These are phyloP conservation scores for Neoitamus cyanurus DNA, from an alignment of 2,888 invertebrate genomes.

Conservation along the genomic window DNA sequence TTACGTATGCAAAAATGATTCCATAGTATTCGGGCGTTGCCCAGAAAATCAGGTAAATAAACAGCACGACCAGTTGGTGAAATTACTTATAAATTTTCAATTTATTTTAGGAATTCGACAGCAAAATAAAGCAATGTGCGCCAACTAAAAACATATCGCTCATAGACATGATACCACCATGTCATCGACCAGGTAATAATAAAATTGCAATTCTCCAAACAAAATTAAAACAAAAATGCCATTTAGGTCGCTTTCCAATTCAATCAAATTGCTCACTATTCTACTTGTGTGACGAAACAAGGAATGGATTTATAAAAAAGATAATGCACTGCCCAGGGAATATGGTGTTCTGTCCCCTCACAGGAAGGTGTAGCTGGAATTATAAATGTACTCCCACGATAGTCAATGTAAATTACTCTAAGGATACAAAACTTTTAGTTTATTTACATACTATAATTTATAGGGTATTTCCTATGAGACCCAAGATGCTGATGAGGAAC, in stretches of 20 bases:
- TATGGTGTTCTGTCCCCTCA: slow-evolving; percentile 60
- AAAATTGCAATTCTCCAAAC: neutral
- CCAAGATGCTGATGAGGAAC: slow-evolving; percentile 58
- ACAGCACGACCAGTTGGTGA: too few species aligned
- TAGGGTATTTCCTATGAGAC: slow-evolving; percentile 58
- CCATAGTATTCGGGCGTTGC: slow-evolving; percentile 65
- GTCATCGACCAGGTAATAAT: slow-evolving; percentile 19
- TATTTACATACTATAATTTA: neutral
- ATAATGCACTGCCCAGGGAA: slow-evolving; percentile 61
- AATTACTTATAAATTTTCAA: neutral
- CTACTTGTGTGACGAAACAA: slow-evolving; percentile 59
- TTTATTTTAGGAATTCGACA: slow-evolving; percentile 2
- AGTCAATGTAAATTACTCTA: slow-evolving; percentile 28
- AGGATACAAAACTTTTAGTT: neutral
- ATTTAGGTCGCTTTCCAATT: slow-evolving; percentile 63
- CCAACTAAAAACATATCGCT: neutral
- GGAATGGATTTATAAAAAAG: slow-evolving; percentile 56
- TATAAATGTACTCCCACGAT: slow-evolving; percentile 59
- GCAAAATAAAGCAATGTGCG: neutral
- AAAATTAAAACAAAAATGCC: neutral
- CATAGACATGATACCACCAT: neutral
- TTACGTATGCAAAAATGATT: slow-evolving; percentile 65
- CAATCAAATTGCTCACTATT: slow-evolving; percentile 61
- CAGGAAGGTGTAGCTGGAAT: slow-evolving; percentile 59
- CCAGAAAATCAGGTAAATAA: slow-evolving; percentile 58